A percentile compares a stretch with the other conserved stretches of the same genome.
phyloP scores from a whole-genome alignment of 2,113 vertebrate species.

The Notarius quadriscutis region DNA sequence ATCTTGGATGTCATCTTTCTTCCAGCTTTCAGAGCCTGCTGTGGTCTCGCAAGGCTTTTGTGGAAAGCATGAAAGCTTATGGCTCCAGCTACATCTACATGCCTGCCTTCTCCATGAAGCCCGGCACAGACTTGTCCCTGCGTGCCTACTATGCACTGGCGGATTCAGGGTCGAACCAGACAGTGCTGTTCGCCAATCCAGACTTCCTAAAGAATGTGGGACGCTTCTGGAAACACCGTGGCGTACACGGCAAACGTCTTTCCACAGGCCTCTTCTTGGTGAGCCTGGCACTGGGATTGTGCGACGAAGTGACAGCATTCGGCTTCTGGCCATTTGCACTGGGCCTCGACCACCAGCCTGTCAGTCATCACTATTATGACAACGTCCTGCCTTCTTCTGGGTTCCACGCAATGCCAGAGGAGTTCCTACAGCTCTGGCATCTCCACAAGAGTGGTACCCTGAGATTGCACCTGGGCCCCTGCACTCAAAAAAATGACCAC shows the following conservation, averaged over 20 bases:
- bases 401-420: slow-evolving; percentile 96
- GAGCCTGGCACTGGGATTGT: slow-evolving; percentile 89
- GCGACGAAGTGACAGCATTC: slow-evolving; percentile 90
- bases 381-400: slow-evolving; percentile 86
- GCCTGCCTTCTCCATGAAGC: slow-evolving; percentile 95
- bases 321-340: slow-evolving; percentile 95
- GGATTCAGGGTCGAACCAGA: slow-evolving; percentile 85
- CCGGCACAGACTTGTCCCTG: slow-evolving; percentile 85
- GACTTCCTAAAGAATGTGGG: slow-evolving; percentile 87
- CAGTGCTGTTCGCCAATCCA: slow-evolving; percentile 92
- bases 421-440: slow-evolving; percentile 95
- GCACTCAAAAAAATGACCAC: slow-evolving; percentile 60
- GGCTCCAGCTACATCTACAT: slow-evolving; percentile 94
- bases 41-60: slow-evolving; percentile 90
- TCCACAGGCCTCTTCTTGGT: slow-evolving; percentile 94
- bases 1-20: not conserved
- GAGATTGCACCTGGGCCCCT: slow-evolving; percentile 81
- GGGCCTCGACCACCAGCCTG: slow-evolving; percentile 76
- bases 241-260: slow-evolving; percentile 87
- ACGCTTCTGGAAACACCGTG: slow-evolving; percentile 89
- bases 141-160: slow-evolving; percentile 85
- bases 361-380: slow-evolving; percentile 98
- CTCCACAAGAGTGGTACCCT: slow-evolving; percentile 88
- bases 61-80: slow-evolving; percentile 89
- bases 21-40: slow-evolving; percentile 91